Evolutionary conservation across 2,113 vertebrate genomes (phyloP), one percentile per base, ranked within the genome.

Genomic region (Scomber colias): DNA sequence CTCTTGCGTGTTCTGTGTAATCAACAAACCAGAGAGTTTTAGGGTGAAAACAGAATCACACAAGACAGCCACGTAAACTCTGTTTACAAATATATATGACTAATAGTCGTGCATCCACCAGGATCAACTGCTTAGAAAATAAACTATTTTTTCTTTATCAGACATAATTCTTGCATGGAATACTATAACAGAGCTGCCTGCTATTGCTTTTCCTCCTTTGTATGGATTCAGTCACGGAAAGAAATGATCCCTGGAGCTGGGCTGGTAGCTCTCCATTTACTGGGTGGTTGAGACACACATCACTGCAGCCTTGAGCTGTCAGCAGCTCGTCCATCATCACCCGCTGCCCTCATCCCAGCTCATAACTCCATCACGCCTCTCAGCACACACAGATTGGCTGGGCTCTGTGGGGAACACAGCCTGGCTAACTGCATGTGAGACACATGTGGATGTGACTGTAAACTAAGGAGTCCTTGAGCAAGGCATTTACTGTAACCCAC

Each of bases 361-460:
- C 89, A 77, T 82, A 86, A 89, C 86, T 86, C 87, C 81, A 84
- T 89, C 80, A 87, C 49, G 72, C 77, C 65, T 92, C 79, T 84
- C 84, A 75, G 84, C 87, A 59, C 87, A 53, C 66, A 82, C 88
- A 71, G 90, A 93, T 92, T 84, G 80, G 80, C 44, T 59, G 50
- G 44, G 40, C 71, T 82, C 85, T 66, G 67, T 48, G 45, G 85
- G 81, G 79, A 86, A 56, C 24, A 14, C 77, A 15, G 64, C 24
- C 70, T 53, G 7, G 57, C 49, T 59, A 77, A 75, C 61, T 62
- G 54, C 61, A 73, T 69, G 51, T 13, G 21, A 72, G 31, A 79
- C 53, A 55, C 31, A 45, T 12, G 46, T 16, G 24, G 50, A 46
- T 77, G 61, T 14, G n/a, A 68, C 11, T 44, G 60, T n/a, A 82